Base-by-base conservation (phyloP, 2,113 vertebrate species). In the Anarrhichthys ocellatus region DNA sequence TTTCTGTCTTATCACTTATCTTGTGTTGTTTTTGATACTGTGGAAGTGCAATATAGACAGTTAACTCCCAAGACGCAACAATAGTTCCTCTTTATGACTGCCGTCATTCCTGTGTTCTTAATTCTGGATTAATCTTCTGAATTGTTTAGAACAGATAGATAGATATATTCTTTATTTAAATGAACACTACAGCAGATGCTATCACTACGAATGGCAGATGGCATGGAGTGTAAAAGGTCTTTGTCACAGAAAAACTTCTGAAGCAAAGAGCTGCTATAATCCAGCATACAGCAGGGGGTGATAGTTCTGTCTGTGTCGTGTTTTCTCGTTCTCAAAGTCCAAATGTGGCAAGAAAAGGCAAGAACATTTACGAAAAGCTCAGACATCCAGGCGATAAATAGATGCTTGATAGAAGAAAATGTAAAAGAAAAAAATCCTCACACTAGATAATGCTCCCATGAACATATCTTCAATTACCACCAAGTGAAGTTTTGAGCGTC, bases 11-110 rank as follows among this genome's bases (percentile, higher is more conserved):
- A 86, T 89, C 81, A 87, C 61, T 86, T 87, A 86, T 82, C 62
- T 71, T 50, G n/a, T 80, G 73, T 85, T 91, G 88, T 80, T 92
- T 90, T 87, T 84, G 78, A 82, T 82, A 70, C 36, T 65, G 36
- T 76, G 75, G 56, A 83, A 84, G 75, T 84, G 71, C 71, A 80
- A 76, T 90, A 86, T 58, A 80, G 74, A 79, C 48, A 15, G 40
- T 83, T 73, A 40, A 66, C 75, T 85, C 72, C 27, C 59, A 1
- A 11, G 32, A 84, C 7, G 1, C 18, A 56, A 75, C 62, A 6
- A 17, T 29, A 59, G 38, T 72, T 54, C 68, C 3, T 56, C 38
- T 75, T 61, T 56, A 44, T 62, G 72, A 48, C 64, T 61, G 17
- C 64, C 38, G 72, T 54, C 38, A 68, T 61, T 56, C 11, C 24